Base-by-base conservation (phyloP, 2,113 vertebrate species). In the Arenaria interpres region DNA sequence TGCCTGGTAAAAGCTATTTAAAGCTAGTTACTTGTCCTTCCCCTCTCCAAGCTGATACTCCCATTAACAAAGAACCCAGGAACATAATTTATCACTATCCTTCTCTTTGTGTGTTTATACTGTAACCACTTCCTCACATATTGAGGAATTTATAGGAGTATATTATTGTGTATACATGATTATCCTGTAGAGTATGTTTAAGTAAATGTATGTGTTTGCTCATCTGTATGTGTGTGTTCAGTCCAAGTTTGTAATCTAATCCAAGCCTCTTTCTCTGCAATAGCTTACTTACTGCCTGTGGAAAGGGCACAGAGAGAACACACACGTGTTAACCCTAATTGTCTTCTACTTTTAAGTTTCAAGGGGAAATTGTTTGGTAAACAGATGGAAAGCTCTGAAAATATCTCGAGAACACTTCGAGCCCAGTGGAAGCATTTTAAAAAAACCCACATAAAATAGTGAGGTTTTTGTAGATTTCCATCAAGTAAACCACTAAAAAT, bases 331-430 rank as follows among this genome's bases (percentile, higher is more conserved):
- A 72, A 71, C 11, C 19, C 41, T 76, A 89, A 75, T 68, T 88
- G 43, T 39, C 62, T 82, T 84, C 71, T 76, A 17, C 73, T 78
- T 93, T 75, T 33, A 85, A 56, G 13, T 90, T 79, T 43, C 21
- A 46, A 89, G 54, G 15, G 28, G 17, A 78, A 90, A 85, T 60
- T 54, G 37, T 88, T 88, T 88, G 14, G 9, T 68, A 93, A 94
- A 85, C 81, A 93, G 39, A 66, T 83, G 43, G 43, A 89, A 93
- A 75, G n/a, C 25, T 91, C 60, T 88, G 66, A 85, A 95, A 88
- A 68, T 79, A 79, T 30, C 75, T 83, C 0, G 0, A 90, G 57
- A 33, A 30, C 24, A 57, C 14, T 15, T 87, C 23, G 10, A 63
- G 20, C 13, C n/a, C 37, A 35, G 25, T 6, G 17, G 7, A 90